Evolutionary conservation across 1,140 invertebrate species (phyloP), one percentile per base, ranked within the genome.

Genomic region (Heliconius eleuchia): DNA sequence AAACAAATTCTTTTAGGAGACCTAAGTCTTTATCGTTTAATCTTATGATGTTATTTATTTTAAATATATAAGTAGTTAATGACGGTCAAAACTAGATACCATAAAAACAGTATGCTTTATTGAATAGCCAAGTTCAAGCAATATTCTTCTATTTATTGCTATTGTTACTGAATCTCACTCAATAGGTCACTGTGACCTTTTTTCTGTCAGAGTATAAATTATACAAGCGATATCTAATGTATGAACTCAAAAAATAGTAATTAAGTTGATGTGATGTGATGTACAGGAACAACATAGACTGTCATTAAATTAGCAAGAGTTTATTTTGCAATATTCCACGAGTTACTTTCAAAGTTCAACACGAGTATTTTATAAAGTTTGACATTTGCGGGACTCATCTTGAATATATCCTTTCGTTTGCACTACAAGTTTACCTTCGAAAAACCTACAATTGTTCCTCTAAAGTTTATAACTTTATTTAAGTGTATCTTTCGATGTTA

Each of bases 351-450:
- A 90, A 88, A 91, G 88, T 91, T 91, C 86, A 91, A 71, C 76
- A 83, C 73, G 78, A 86, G 84, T 83, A 84, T 83, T 84, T 83
- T 85, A 86, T 83, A 82, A 79, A 83, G 79, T 85, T 88, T 90
- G 91, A 89, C 91, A 92, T 92, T 93, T 93, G 89, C 76, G 70
- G 78, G 87, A 79, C 76, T 83, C 86, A 86, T 88, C 85, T 83
- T 83, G 83, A 85, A 83, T 81, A 83, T 86, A 91, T 93, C 91
- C 92, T 91, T 91, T 92, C 90, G 81, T 88, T 89, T 85, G 77
- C 83, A 81, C 85, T 83, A 92, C 84, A 80, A 66, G 91, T 92
- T 92, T 85, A 85, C 91, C 91, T 93, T 94, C 89, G 85, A 85
- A 84, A 86, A 91, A 87, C 81, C 80, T 85, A 84, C 86, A 83